These are phyloP conservation scores for Sardinella longiceps DNA, from an alignment of 2,797 vertebrate genomes.

Conservation along the genomic window DNA sequence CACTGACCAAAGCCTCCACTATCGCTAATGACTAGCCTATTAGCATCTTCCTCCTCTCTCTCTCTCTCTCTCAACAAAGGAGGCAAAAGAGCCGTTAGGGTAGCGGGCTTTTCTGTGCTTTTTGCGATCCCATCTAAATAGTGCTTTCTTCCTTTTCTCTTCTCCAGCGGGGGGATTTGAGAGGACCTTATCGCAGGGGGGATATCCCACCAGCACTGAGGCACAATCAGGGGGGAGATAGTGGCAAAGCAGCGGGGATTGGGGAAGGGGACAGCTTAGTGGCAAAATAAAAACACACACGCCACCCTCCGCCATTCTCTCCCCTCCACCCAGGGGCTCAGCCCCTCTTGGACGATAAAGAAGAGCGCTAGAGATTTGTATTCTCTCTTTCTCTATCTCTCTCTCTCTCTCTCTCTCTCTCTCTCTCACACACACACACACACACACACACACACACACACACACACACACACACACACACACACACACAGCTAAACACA, in stretches of 20 bases:
- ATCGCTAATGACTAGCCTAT: conserved; percentile 69
- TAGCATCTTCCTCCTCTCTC: conserved; percentile 63
- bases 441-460: conserved; percentile 31
- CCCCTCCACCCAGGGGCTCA: conserved; percentile 65
- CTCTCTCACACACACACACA: neutral
- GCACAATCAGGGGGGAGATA: conserved; percentile 72
- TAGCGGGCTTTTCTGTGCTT: conserved; percentile 56
- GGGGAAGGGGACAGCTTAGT: conserved; percentile 78
- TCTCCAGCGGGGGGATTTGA: conserved; percentile 65
- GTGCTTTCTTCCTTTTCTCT: conserved; percentile 62
- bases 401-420: neutral
- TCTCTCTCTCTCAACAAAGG: conserved; percentile 62
- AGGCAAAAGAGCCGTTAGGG: conserved; percentile 40
- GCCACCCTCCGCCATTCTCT: conserved; percentile 42
- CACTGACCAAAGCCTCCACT: conserved; percentile 70
- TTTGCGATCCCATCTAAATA: conserved; percentile 74
- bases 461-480: conserved; percentile 18
- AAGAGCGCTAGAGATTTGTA: conserved; percentile 74
- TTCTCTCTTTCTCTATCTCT: conserved; percentile 53
- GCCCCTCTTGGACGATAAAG: conserved; percentile 78
- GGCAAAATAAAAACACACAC: conserved; percentile 79
- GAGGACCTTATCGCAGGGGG: conserved; percentile 75
- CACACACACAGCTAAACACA: conserved; percentile 3
- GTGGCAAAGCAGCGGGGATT: conserved; percentile 69
- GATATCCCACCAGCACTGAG: conserved; percentile 71